These are phyloP conservation scores for Eidolon dupreanum DNA, from an alignment of 2,797 vertebrate species.

Conservation along the genomic window DNA sequence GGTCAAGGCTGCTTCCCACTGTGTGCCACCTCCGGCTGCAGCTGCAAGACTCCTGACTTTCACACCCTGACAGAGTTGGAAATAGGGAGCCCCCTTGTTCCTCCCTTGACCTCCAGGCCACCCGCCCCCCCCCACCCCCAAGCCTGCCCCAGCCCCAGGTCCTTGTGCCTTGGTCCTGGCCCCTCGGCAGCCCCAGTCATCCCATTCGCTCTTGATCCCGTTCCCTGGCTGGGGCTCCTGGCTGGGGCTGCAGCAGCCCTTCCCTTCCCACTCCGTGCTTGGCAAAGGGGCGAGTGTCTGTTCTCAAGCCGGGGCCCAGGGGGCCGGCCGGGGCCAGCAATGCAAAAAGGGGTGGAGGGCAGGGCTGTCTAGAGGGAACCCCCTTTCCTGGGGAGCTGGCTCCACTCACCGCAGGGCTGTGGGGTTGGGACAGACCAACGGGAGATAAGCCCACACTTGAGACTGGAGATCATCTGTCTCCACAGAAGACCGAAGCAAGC, in stretches of 20 bases:
- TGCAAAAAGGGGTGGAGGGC: conserved; percentile 29
- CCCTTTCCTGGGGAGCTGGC: conserved; percentile 47
- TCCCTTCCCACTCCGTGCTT: conserved; percentile 78
- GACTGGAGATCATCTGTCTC: not conserved
- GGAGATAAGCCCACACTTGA: not conserved
- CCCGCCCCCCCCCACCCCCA: not conserved
- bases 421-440: not conserved
- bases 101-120: conserved; percentile 39
- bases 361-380: conserved; percentile 54
- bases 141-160: not conserved
- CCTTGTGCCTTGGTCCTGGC: conserved; percentile 15
- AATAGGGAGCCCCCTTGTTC: not conserved
- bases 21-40: not conserved
- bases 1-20: not conserved
- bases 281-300: conserved; percentile 72
- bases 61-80: not conserved
- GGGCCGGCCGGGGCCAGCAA: conserved; percentile 54
- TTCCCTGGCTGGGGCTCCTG: conserved; percentile 75
- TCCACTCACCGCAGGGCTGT: not conserved
- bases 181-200: not conserved
- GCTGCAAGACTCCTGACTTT: not conserved
- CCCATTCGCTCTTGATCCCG: conserved; percentile 57
- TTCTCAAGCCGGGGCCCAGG: conserved; percentile 65
- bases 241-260: conserved; percentile 39
- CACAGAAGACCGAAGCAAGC: not conserved